Base-by-base conservation (phyloP, 1,140 invertebrate species). In the Holcopasites calliopsidis region DNA sequence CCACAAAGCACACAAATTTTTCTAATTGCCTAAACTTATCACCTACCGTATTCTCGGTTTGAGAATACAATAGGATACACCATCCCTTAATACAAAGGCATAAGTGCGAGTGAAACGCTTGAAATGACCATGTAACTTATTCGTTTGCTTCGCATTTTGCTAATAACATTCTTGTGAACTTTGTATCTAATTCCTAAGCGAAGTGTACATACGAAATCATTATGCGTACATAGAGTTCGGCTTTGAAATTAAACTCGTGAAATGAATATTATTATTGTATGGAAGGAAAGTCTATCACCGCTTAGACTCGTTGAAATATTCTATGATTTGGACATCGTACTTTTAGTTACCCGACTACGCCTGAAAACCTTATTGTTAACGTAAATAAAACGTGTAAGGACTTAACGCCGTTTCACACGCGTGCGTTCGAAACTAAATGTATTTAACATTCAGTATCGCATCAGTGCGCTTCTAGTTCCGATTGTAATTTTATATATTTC, bases 401-500 rank as follows among this genome's bases (percentile, higher is more conserved):
- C 66, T 55, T 54, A 7, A 54, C 18, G 21, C 21, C 38, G 33
- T 65, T 33, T 42, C 54, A 50, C 44, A 47, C 13, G 38, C 54
- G n/a, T 47, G 16, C 42, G 44, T 69, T 58, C 26, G 52, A 73
- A 64, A 40, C 47, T 68, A 82, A 57, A 58, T 47, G 31, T 76
- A 80, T 80, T 83, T 74, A 76, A 81, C 73, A 83, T 76, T 74
- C 82, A 83, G 76, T 83, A 79, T 85, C 73, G 64, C 74, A 74
- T 72, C 73, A 80, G 72, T 73, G 69, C 74, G 76, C 77, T 85
- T 79, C 79, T 83, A 80, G 38, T 69, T 85, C 75, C 80, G 62
- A 62, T 54, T 74, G 80, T 81, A 86, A 85, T 81, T 87, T 87
- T 87, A 38, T 87, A 87, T 77, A 80, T 68, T 80, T 81, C 61